Base-by-base conservation (phyloP, 2,797 vertebrate genomes). In the Leptodactylus fallax region DNA sequence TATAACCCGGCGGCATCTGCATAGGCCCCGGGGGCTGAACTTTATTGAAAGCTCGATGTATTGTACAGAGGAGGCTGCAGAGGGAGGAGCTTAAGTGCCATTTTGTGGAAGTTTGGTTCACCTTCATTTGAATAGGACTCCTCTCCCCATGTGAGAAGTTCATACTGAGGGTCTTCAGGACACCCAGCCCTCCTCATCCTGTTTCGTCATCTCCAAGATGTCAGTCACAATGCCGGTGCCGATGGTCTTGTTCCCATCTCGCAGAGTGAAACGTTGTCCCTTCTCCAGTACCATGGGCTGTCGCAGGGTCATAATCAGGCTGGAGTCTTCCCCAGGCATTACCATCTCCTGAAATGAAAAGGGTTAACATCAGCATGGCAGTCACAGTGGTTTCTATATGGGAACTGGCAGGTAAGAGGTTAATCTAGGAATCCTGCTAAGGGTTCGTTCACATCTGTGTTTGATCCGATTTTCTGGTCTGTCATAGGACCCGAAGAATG, bases 251-350 rank as follows among this genome's bases (percentile, higher is more conserved):
- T 96, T 96, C 60, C 96, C 96, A 0, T 98, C 97, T 53, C 97
- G 88, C 67, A 98, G 92, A 3, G 97, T 98, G 94, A 98, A 98
- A 25, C 97, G 94, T 89, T 98, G 97, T 36, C 97, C 97, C 90
- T 95, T 96, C 90, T 97, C 97, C 84, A 98, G 90, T 84, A 97
- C 94, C 97, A 98, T 97, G 0, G 97, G 97, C 92, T 96, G 95
- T 14, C 96, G 94, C 9, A 98, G 93, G 0, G 94, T 92, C 1
- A 98, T 92, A 0, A 0, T 93, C 83, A 98, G 91, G 49, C 94
- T 92, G 0, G 96, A 91, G 91, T 98, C 97, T 77, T 98, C 97
- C 0, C 97, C 97, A 0, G 97, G 97, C 97, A 98, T 98, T 88
- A 97, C 96, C 93, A 98, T 95, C 90, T 98, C 97, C 97, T 97